Base-by-base conservation (phyloP, 2,797 vertebrate species). In the Spheniscus humboldti region DNA sequence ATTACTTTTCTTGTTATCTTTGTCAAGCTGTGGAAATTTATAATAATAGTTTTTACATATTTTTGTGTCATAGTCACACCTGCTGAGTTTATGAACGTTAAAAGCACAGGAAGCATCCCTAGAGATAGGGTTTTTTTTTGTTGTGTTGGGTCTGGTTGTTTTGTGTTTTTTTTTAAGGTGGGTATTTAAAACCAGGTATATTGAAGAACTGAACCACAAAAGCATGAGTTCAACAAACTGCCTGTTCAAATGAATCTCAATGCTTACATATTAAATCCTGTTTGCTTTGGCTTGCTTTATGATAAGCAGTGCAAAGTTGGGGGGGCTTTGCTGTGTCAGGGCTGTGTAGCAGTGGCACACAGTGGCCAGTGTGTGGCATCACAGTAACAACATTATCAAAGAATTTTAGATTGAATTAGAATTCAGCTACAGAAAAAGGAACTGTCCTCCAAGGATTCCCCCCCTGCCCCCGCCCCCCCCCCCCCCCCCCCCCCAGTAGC, bases 401-500 rank as follows among this genome's bases (percentile, higher is more conserved):
- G 35, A 20, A 66, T 72, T 94, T 63, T 60, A 25, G 4, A 3
- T 35, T 24, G 7, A 41, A 11, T 52, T 78, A n/a, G 59, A 56
- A 28, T 47, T 39, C 15, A 55, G 10, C 14, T 60, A 13, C 14
- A 24, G 22, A 23, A 63, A 37, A 84, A 52, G 17, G 18, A 41
- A 14, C 55, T 66, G 25, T 24, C 18, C 48, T 63, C n/a, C 28
- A 37, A 18, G 24, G 47, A 23, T 35, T 30, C 37, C 37, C 37
- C 37, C 11, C 35, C 35, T 7, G 35, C 35, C 35, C 35, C n/a
- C n/a, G n/a, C n/a, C n/a, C n/a, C 11, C 11, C 11, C 11, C 3
- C 6, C n/a, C 13, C 1, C 1, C 1, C 10, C 12, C 3, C 5
- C 10, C 31, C 9, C 33, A 13, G 27, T 22, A 19, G 10, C n/a